These are phyloP conservation scores for Melitaea athalia DNA, from an alignment of 2,888 invertebrate species.

Conservation along the genomic window DNA sequence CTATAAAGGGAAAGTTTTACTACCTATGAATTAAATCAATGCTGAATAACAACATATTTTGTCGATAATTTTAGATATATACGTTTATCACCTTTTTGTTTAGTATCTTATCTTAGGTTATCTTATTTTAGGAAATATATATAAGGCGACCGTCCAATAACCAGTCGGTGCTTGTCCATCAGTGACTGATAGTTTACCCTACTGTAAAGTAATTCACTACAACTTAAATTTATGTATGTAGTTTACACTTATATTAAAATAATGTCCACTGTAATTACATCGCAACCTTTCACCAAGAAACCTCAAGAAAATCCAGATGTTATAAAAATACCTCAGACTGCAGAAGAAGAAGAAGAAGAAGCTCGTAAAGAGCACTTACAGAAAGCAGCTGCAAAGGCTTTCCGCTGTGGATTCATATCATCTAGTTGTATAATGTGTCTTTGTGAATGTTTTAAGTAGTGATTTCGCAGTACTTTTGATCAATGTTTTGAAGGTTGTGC, in stretches of 20 bases:
- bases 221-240: too few species aligned
- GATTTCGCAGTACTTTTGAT: conserved; percentile 4
- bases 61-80: neutral
- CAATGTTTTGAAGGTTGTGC: too few species aligned
- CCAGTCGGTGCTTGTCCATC: too few species aligned
- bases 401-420: neutral
- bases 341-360: neutral
- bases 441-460: conserved; percentile 21
- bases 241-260: neutral
- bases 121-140: too few species aligned
- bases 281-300: neutral
- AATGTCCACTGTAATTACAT: conserved; percentile 1
- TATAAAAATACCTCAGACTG: neutral
- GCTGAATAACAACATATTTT: neutral
- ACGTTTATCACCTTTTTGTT: too few species aligned
- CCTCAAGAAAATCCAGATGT: neutral
- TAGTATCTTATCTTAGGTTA: neutral
- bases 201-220: too few species aligned
- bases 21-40: too few species aligned
- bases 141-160: too few species aligned
- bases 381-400: neutral
- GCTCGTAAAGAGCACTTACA: neutral
- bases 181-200: too few species aligned
- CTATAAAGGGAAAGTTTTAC: too few species aligned
- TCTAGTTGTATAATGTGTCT: too few species aligned